Evolutionary conservation across 1,140 invertebrate species (phyloP).

Genomic region (Zaprionus ghesquierei): DNA sequence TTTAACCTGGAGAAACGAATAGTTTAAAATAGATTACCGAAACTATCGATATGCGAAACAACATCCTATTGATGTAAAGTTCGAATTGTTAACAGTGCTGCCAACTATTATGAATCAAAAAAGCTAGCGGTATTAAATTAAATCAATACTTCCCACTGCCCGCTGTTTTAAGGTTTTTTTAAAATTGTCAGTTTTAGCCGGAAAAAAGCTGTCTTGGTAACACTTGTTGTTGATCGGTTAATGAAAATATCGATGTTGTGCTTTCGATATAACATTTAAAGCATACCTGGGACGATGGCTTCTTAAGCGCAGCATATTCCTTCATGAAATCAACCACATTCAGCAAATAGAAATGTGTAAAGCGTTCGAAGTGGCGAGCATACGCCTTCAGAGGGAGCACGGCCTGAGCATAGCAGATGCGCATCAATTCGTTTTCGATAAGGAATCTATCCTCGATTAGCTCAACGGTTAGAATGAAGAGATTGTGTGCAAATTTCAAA

Average conservation of each 20-base stretch:
- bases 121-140: too few relatives aligned
- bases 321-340: slow-evolving; percentile 49
- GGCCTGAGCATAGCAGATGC: slow-evolving; percentile 53
- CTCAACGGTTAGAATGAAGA: slow-evolving; percentile 71
- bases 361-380: slow-evolving; percentile 56
- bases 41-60: background rate
- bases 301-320: slow-evolving; percentile 41
- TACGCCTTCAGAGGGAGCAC: slow-evolving; percentile 61
- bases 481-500: slow-evolving; percentile 67
- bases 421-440: slow-evolving; percentile 42
- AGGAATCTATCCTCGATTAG: slow-evolving; percentile 70
- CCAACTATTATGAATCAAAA: too few relatives aligned
- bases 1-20: slow-evolving; percentile 44
- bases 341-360: slow-evolving; percentile 67
- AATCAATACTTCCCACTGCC: too few relatives aligned
- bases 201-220: too few relatives aligned
- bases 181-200: too few relatives aligned
- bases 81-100: too few relatives aligned
- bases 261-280: background rate
- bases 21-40: background rate
- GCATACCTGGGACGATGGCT: slow-evolving; percentile 50
- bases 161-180: too few relatives aligned
- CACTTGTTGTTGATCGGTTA: too few relatives aligned
- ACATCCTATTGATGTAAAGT: too few relatives aligned
- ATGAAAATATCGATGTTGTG: too few relatives aligned